Conservation (phyloP, 2,888 invertebrate genomes). For the Exephanes ischioxanthus region DNA sequence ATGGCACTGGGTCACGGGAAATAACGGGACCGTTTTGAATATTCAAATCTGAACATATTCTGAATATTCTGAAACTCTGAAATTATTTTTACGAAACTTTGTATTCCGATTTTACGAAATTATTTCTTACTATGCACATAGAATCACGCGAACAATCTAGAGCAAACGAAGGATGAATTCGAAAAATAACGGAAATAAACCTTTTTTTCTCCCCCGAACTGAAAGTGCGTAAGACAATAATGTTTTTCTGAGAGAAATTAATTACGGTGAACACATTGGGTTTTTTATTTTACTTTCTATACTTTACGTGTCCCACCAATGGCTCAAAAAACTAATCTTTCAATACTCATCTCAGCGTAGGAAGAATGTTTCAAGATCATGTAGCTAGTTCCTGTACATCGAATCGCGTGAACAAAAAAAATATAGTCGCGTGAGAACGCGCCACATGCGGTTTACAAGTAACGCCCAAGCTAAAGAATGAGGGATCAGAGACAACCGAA, state of each 20-base stretch:
- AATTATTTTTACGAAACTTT: no score
- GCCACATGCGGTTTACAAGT: background rate
- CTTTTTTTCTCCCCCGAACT: background rate
- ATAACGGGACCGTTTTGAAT: no score
- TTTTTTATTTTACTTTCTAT: background rate
- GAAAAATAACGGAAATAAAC: no score
- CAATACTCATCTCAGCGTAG: background rate
- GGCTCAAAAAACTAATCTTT: background rate
- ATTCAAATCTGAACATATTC: no score
- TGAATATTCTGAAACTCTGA: no score
- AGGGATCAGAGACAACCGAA: background rate
- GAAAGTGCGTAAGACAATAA: background rate
- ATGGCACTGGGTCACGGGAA: no score
- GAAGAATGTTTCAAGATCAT: background rate
- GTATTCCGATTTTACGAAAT: no score
- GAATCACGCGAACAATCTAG: no score
- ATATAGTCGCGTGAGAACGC: background rate
- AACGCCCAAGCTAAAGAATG: background rate
- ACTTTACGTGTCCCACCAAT: background rate
- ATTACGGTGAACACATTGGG: background rate
- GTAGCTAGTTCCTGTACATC: background rate
- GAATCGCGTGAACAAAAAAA: background rate
- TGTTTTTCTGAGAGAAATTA: background rate
- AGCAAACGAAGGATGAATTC: background rate
- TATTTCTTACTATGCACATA: no score